phyloP scores from a whole-genome alignment of 2,113 vertebrate genomes.

The Dendropsophus ebraccatus region DNA sequence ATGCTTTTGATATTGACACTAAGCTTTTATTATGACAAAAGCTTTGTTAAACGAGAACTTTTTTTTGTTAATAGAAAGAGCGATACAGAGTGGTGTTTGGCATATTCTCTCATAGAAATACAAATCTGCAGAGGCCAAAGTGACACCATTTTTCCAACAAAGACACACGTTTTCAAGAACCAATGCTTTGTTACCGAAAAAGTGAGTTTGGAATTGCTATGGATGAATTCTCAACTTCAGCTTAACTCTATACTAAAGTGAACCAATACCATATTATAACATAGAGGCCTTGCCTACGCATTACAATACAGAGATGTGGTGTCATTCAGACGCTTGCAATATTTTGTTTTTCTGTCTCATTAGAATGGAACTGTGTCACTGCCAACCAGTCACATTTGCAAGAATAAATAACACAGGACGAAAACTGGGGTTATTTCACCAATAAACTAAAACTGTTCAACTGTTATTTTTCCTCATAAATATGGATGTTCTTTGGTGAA shows the following conservation, averaged over 20 bases:
- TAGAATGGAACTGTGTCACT: no score
- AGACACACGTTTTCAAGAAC: conserved; percentile 27
- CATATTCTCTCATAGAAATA: conserved; percentile 43
- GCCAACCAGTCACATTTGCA: no score
- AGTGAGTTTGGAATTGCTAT: conserved; percentile 18
- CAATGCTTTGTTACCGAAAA: conserved; percentile 39
- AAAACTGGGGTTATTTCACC: no score
- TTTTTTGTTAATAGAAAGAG: conserved; percentile 45
- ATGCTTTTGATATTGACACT: conserved; percentile 53
- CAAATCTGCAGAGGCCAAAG: conserved; percentile 45
- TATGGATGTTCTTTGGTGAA: no score
- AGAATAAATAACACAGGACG: no score
- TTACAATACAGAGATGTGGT: no score
- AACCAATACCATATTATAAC: background rate
- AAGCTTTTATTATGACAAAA: conserved; percentile 51
- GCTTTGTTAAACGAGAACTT: conserved; percentile 42
- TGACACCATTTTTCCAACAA: conserved; percentile 48
- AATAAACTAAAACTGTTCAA: no score
- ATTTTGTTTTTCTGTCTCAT: conserved; percentile 2
- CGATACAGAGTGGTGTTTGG: conserved; percentile 16
- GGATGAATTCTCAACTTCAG: conserved; percentile 9
- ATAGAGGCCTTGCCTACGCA: background rate
- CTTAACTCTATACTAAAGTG: conserved; percentile 7
- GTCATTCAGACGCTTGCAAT: no score
- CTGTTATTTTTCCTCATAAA: no score